These are phyloP conservation scores for Trachelus iudaicus DNA, from an alignment of 2,888 invertebrate genomes.

Conservation along the genomic window DNA sequence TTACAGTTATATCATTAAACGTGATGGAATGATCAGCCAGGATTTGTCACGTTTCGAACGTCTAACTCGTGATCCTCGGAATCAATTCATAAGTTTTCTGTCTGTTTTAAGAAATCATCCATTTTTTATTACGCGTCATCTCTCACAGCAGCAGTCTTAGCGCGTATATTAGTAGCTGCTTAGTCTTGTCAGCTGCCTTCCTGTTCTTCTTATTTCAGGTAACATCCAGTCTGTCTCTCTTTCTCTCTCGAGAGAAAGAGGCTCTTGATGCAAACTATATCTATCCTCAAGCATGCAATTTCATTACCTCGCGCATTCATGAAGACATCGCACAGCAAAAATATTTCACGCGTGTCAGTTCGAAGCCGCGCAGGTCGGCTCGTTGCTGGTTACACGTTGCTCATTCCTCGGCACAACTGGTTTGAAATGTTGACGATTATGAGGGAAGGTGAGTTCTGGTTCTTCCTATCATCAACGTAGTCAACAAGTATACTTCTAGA, in stretches of 20 bases:
- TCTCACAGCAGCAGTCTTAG: background rate
- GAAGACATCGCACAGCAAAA: constrained; percentile 33
- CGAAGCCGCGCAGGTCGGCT: background rate
- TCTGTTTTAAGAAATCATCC: background rate
- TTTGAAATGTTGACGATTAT: constrained; percentile 41
- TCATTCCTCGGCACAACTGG: constrained; percentile 28
- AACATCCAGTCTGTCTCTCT: background rate
- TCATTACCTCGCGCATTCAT: constrained; percentile 10
- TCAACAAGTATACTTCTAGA: background rate
- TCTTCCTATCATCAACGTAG: background rate
- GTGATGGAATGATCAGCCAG: background rate
- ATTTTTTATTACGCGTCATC: background rate
- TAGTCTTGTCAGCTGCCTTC: background rate
- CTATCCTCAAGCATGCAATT: background rate
- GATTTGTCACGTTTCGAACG: background rate
- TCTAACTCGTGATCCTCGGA: background rate
- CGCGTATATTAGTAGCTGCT: background rate
- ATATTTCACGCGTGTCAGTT: constrained; percentile 40
- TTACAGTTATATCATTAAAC: background rate
- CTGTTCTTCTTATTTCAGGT: background rate
- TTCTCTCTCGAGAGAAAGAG: background rate
- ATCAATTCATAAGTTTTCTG: background rate
- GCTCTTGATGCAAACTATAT: background rate
- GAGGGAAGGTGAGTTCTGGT: constrained; percentile 14
- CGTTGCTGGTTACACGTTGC: background rate